phyloP scores from a whole-genome alignment of 2,797 vertebrate species.

The Myotis vivesi region DNA sequence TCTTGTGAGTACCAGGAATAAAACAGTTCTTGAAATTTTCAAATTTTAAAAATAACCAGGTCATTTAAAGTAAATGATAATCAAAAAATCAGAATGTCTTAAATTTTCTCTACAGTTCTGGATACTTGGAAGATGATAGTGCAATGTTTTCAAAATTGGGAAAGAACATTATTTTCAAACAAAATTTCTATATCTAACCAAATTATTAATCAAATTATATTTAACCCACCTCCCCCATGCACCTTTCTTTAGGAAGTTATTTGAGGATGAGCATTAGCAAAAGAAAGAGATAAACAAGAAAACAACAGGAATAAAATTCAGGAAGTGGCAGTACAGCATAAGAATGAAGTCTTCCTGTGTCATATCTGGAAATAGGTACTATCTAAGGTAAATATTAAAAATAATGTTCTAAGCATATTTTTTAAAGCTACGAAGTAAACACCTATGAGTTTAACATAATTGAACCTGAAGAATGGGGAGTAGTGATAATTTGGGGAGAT shows the following conservation, averaged over 20 bases:
- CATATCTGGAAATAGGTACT: background rate
- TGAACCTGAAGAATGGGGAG: background rate
- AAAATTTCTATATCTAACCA: background rate
- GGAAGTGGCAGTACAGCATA: background rate
- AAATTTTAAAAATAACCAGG: background rate
- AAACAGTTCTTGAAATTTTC: background rate
- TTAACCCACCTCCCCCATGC: no score
- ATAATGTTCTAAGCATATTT: background rate
- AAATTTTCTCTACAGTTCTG: background rate
- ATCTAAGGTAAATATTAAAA: background rate
- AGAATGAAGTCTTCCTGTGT: background rate
- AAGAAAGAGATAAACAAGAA: background rate
- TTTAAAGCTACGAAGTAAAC: background rate
- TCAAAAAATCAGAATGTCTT: background rate
- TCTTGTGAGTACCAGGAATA: background rate
- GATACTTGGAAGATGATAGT: background rate
- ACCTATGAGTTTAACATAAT: background rate
- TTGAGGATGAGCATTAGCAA: background rate
- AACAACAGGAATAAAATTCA: background rate
- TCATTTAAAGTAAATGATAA: slow-evolving; percentile 16
- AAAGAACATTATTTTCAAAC: background rate
- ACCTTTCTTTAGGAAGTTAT: background rate
- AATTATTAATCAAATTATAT: background rate
- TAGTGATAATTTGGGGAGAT: background rate
- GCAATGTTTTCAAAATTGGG: background rate